A percentile compares a stretch with the other conserved stretches of the same genome.
Conservation (phyloP, 2,888 invertebrate genomes). For the Lepidonotus clava region DNA sequence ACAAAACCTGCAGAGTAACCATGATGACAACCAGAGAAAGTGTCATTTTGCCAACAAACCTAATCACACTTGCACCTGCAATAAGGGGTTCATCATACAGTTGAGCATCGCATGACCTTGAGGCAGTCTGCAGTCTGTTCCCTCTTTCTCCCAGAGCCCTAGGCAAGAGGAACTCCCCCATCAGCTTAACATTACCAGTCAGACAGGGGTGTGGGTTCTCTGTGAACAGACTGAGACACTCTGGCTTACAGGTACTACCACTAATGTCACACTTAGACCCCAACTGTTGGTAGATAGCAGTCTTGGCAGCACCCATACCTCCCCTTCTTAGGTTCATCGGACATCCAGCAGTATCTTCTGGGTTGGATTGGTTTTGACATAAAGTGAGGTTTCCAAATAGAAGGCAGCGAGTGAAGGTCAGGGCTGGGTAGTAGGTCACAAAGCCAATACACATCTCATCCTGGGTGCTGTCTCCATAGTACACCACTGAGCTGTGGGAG, state of each 20-base stretch:
- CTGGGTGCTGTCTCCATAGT: slow-evolving; percentile 58
- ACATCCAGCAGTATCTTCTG: too few species aligned
- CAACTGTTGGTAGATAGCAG: too few species aligned
- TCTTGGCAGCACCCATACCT: too few species aligned
- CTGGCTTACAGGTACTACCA: neutral
- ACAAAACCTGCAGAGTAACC: too few species aligned
- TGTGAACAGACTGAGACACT: neutral
- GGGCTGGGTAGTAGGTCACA: slow-evolving; percentile 44
- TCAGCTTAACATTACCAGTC: neutral
- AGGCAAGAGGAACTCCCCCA: neutral
- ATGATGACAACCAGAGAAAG: too few species aligned
- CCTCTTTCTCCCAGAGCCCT: neutral
- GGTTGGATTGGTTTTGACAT: too few species aligned
- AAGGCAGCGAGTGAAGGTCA: neutral
- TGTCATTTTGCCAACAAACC: too few species aligned
- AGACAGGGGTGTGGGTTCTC: slow-evolving; percentile 10
- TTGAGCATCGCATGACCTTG: neutral
- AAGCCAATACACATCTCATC: slow-evolving; percentile 62
- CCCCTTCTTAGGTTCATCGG: too few species aligned
- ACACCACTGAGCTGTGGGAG: slow-evolving; percentile 30
- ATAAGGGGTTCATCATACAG: too few species aligned
- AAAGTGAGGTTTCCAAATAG: neutral
- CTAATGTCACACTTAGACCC: neutral
- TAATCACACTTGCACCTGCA: too few species aligned
- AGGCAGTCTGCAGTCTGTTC: neutral